Evolutionary conservation across 2,797 vertebrate genomes (phyloP), one percentile per base, ranked within the genome.

Genomic region (Notolabrus celidotus): DNA sequence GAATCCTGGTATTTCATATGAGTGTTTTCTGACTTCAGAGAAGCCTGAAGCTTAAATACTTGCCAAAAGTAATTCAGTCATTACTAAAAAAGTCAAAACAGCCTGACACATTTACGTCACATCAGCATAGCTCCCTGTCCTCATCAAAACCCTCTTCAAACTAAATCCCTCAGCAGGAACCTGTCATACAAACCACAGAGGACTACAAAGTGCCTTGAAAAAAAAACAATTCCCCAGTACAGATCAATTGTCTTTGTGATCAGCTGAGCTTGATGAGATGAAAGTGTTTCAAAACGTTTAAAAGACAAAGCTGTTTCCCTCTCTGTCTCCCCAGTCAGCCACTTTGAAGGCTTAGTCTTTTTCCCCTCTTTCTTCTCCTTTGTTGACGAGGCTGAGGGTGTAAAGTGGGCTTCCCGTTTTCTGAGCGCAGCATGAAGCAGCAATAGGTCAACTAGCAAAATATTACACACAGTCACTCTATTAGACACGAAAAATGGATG

Each of bases 221-320:
- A 86, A 81, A 71, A 87, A 82, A 63, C 75, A 77, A 63, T 77
- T 71, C 38, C 67, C 60, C 25, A 39, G 63, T 58, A 76, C 72
- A 74, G 83, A 92, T 92, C 89, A 89, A 87, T 90, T 85, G 88
- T 86, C 90, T 88, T 89, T 92, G 86, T 89, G 88, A 91, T 91
- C 88, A 89, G 71, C 61, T 49, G 45, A 86, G 88, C 85, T 83
- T 81, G 84, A 89, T 90, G 86, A 87, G 87, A 89, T 88, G 81
- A 89, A 90, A 89, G 89, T 58, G 79, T 87, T 86, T 86, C 65
- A 76, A 86, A 86, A 77, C 56, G 47, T 87, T 87, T 87, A 79
- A 86, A 86, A 83, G 77, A 59, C 74, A 82, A 84, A 87, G 71
- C 81, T 78, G 66, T 75, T 89, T 86, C 68, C 79, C 61, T 77